These are phyloP conservation scores for Larimichthys crocea DNA, from an alignment of 2,113 vertebrate genomes.

Conservation along the genomic window DNA sequence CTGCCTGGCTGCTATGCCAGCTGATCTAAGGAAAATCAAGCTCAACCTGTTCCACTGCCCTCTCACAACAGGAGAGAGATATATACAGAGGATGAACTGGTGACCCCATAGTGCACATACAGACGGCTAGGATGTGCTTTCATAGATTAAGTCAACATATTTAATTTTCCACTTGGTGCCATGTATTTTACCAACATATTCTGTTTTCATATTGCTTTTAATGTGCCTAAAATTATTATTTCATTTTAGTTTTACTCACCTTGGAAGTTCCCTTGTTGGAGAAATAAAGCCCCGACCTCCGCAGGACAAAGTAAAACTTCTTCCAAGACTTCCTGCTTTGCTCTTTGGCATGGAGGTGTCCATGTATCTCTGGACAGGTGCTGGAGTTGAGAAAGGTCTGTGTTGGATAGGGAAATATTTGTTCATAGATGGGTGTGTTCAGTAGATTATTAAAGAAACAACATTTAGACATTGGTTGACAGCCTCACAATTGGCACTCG, in stretches of 20 bases:
- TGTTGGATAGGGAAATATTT: slow-evolving; percentile 65
- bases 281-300: slow-evolving; percentile 97
- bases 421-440: slow-evolving; percentile 8
- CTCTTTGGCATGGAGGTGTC: slow-evolving; percentile 94
- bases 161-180: neutral
- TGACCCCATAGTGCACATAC: slow-evolving; percentile 40
- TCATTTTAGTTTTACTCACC: slow-evolving; percentile 80
- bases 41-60: slow-evolving; percentile 74
- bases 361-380: slow-evolving; percentile 95
- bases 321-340: slow-evolving; percentile 96
- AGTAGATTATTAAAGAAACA: neutral
- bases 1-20: slow-evolving; percentile 67
- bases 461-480: slow-evolving; percentile 7
- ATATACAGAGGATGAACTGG: slow-evolving; percentile 52
- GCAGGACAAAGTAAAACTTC: slow-evolving; percentile 94
- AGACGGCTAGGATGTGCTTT: neutral
- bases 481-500: neutral
- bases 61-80: slow-evolving; percentile 45
- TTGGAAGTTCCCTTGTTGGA: slow-evolving; percentile 97
- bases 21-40: slow-evolving; percentile 76
- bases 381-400: slow-evolving; percentile 96
- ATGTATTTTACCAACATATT: neutral
- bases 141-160: too few relatives aligned
- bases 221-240: neutral
- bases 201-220: neutral